Conservation (phyloP, 2,113 vertebrate genomes). For the Nicator chloris region DNA sequence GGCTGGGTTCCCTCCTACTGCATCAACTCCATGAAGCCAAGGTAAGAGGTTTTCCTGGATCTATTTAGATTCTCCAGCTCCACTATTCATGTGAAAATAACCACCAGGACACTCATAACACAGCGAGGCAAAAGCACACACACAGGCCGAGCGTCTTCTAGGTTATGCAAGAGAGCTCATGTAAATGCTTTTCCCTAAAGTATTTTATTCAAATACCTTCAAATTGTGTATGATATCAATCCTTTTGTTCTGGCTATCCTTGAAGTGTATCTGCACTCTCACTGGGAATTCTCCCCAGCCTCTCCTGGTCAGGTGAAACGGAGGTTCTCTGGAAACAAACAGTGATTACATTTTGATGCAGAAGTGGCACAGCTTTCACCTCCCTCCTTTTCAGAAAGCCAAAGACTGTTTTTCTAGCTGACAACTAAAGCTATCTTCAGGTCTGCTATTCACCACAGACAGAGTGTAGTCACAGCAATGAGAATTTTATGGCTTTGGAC, state of each 20-base stretch:
- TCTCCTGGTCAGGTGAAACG: conserved; percentile 94
- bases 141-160: neutral
- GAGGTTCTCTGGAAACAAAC: conserved; percentile 85
- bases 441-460: neutral
- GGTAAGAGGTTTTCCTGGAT: neutral
- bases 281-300: conserved; percentile 99
- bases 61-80: neutral
- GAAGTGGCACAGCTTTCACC: neutral
- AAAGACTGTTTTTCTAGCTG: neutral
- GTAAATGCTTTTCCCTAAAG: neutral
- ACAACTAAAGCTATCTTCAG: neutral
- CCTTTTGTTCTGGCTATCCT: conserved; percentile 96
- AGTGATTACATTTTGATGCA: neutral
- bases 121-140: neutral
- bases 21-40: accelerated
- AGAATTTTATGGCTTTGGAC: neutral
- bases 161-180: neutral
- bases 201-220: conserved; percentile 80
- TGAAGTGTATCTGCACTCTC: conserved; percentile 98
- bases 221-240: conserved; percentile 98
- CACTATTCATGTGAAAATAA: neutral
- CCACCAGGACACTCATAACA: neutral
- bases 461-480: neutral
- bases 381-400: neutral
- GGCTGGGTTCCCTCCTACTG: neutral